Conservation (phyloP, 1,140 invertebrate species). For the Papilio aristodemus region DNA sequence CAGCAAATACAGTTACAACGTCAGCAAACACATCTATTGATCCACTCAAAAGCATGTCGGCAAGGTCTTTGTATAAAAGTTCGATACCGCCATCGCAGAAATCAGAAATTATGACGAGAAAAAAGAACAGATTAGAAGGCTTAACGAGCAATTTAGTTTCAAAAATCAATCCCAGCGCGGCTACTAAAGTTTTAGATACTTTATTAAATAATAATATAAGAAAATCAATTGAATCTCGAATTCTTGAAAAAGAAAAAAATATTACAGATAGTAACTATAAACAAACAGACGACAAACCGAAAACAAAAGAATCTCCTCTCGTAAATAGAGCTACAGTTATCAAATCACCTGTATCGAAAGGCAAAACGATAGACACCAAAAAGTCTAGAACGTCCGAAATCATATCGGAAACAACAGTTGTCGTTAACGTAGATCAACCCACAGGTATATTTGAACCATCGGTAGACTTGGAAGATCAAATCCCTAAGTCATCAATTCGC, state of each 20-base stretch:
- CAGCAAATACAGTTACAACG: slow-evolving; percentile 53
- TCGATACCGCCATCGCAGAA: slow-evolving; percentile 73
- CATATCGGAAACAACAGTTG: slow-evolving; percentile 57
- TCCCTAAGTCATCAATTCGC: slow-evolving; percentile 80
- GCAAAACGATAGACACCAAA: slow-evolving; percentile 74
- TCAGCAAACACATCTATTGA: slow-evolving; percentile 61
- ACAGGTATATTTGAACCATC: slow-evolving; percentile 84
- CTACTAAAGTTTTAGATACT: slow-evolving; percentile 78
- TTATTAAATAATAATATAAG: slow-evolving; percentile 78
- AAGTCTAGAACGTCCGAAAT: slow-evolving; percentile 64
- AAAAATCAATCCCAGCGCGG: slow-evolving; percentile 79
- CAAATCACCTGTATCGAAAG: slow-evolving; percentile 80
- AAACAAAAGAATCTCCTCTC: slow-evolving; percentile 66
- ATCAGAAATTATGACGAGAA: slow-evolving; percentile 80
- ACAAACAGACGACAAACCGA: slow-evolving; percentile 58
- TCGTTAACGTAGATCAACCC: slow-evolving; percentile 79
- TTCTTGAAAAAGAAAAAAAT: slow-evolving; percentile 75
- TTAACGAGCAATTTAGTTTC: slow-evolving; percentile 80
- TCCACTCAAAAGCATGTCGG: slow-evolving; percentile 72
- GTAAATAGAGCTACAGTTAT: slow-evolving; percentile 78
- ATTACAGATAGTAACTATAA: slow-evolving; percentile 54
- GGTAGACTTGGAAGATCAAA: slow-evolving; percentile 83
- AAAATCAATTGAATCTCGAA: slow-evolving; percentile 79
- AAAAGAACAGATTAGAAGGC: slow-evolving; percentile 82
- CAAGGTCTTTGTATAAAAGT: slow-evolving; percentile 72